Evolutionary conservation across 2,797 vertebrate genomes (phyloP).

Genomic region (Thamnophis elegans): DNA sequence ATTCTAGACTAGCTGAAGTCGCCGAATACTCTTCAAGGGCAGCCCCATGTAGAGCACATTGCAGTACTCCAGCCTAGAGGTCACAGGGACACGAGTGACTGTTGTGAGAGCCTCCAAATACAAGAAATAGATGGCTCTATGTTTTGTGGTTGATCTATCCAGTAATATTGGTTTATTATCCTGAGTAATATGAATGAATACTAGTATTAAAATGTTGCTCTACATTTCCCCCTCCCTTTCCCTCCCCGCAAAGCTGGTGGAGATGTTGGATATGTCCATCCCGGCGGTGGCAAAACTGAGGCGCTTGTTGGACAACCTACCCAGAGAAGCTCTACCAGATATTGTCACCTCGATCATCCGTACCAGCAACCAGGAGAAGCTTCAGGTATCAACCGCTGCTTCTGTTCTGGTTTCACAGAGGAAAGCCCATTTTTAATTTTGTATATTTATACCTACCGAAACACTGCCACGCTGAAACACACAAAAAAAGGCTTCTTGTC

Average conservation of each 20-base stretch:
- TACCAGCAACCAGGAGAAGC: conserved; percentile 93
- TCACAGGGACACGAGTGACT: too few relatives aligned
- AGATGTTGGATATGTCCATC: conserved; percentile 94
- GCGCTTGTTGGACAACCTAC: conserved; percentile 88
- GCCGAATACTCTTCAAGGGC: too few relatives aligned
- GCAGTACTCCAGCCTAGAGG: too few relatives aligned
- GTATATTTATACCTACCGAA: neutral
- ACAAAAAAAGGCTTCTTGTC: neutral
- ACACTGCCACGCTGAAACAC: neutral
- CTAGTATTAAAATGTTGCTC: neutral
- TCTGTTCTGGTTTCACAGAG: neutral
- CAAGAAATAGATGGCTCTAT: neutral
- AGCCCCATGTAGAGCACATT: too few relatives aligned
- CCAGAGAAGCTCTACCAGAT: conserved; percentile 90
- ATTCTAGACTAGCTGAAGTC: too few relatives aligned
- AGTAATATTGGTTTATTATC: neutral
- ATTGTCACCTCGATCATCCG: conserved; percentile 93
- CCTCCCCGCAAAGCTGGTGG: conserved; percentile 78
- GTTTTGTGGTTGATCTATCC: neutral
- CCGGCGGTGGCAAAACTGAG: conserved; percentile 93
- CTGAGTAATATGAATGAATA: neutral
- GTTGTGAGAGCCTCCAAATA: too few relatives aligned
- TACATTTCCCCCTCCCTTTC: neutral
- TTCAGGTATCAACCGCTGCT: conserved; percentile 78
- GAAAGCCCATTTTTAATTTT: neutral